A percentile compares a stretch with the other conserved stretches of the same genome.
Conservation (phyloP, 2,888 invertebrate genomes). For the Agrochola macilenta region DNA sequence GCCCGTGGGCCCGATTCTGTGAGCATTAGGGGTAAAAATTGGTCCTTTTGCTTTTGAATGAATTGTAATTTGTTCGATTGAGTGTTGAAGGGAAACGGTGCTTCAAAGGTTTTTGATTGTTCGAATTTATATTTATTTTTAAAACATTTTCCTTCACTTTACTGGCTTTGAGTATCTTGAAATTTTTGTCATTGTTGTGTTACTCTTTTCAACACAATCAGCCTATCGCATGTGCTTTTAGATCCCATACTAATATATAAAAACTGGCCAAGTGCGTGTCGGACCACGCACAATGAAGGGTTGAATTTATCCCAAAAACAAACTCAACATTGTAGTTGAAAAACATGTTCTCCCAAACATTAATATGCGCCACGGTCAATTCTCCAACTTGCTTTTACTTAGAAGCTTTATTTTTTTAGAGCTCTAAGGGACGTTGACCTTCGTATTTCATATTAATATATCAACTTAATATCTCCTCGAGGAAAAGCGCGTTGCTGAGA, state of each 20-base stretch:
- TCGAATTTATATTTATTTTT: too few species aligned
- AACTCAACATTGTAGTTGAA: background rate
- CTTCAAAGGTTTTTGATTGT: background rate
- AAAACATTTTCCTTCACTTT: background rate
- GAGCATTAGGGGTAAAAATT: constrained; percentile 34
- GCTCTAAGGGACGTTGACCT: too few species aligned
- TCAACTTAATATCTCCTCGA: too few species aligned
- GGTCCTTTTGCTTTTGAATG: constrained; percentile 28
- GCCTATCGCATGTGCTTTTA: background rate
- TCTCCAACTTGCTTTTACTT: too few species aligned
- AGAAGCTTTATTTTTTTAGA: too few species aligned
- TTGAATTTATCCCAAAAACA: background rate
- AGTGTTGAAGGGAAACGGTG: constrained; percentile 6
- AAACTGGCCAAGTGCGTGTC: background rate
- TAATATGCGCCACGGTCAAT: too few species aligned
- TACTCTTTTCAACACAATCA: background rate
- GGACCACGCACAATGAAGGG: background rate
- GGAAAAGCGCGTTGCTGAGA: too few species aligned
- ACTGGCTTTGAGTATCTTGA: background rate
- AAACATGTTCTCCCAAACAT: background rate
- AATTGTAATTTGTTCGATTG: constrained; percentile 20
- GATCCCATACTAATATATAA: background rate
- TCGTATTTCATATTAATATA: too few species aligned
- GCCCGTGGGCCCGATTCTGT: constrained; percentile 34
- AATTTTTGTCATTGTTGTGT: background rate